Conservation (phyloP, 2,113 vertebrate species). For the Otocyon megalotis region DNA sequence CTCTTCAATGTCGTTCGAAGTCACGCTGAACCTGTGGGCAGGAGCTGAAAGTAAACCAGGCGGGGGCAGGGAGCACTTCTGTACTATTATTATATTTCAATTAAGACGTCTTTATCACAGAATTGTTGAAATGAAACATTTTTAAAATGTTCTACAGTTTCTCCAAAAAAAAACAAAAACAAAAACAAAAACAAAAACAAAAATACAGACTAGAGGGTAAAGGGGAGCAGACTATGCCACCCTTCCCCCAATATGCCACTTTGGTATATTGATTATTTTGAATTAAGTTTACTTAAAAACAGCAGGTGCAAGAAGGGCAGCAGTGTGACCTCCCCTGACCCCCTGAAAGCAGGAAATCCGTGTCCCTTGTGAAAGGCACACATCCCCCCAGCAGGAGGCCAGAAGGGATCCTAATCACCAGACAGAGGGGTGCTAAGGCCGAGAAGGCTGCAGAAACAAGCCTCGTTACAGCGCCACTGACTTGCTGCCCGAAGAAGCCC, state of each 20-base stretch:
- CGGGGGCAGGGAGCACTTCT: neutral
- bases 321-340: neutral
- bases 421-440: neutral
- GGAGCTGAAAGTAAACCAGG: neutral
- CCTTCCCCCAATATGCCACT: neutral
- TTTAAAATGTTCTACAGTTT: neutral
- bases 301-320: neutral
- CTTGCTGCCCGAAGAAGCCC: neutral
- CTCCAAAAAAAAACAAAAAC: neutral
- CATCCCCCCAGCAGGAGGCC: neutral
- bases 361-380: neutral
- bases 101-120: neutral
- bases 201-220: neutral
- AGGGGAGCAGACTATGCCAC: neutral
- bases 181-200: too few species aligned
- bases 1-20: neutral
- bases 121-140: slow-evolving; percentile 15
- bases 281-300: neutral
- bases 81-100: neutral
- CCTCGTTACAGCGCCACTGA: neutral
- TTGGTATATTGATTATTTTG: neutral
- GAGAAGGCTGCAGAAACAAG: neutral
- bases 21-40: neutral
- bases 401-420: neutral
- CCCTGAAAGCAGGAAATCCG: neutral